Evolutionary conservation across 2,888 invertebrate species (phyloP), one percentile per base, ranked within the genome.

Genomic region (Rhamnusium bicolor): DNA sequence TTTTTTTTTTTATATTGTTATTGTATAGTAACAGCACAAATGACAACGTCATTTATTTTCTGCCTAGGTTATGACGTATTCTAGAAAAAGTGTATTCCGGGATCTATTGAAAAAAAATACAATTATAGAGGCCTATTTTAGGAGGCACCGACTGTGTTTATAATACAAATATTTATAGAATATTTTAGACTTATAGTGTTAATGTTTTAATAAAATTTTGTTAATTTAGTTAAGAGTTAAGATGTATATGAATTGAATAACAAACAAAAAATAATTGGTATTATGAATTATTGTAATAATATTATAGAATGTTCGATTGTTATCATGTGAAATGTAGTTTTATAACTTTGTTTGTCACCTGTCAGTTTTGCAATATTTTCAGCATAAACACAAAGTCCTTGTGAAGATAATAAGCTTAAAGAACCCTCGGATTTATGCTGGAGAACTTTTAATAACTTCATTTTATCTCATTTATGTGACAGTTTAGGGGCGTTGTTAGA

Each of bases 151-250:
- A n/a, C 16, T 32, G 14, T 46, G 24, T 47, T 19, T 46, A 21
- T 62, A 47, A 12, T 14, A 40, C 60, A 60, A 62, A 62, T 62
- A 47, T 62, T 62, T 62, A 24, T n/a, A 24, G 47, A 46, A 47
- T 62, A 62, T 62, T 46, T 62, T 62, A 47, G 21, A n/a, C 46
- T 19, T 40, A 14, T 3, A 12, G 16, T 60, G 60, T 46, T 62
- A 62, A 62, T 62, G 16, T 46, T 47, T 47, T 62, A 47, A 62
- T 56, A 27, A 56, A 27, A 56, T 62, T 14, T 46, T 46, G 47
- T 62, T 47, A 62, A 47, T 62, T 40, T 47, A 18, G 10, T 46
- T 18, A 62, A 47, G n/a, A n/a, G n/a, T n/a, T n/a, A n/a, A n/a
- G n/a, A n/a, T n/a, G 46, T 24, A 7, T 19, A 24, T 54, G 27